Percentiles rank a stretch among this genome's conserved stretches.
phyloP scores from a whole-genome alignment of 2,797 vertebrate species.

The Protosalanx chinensis region DNA sequence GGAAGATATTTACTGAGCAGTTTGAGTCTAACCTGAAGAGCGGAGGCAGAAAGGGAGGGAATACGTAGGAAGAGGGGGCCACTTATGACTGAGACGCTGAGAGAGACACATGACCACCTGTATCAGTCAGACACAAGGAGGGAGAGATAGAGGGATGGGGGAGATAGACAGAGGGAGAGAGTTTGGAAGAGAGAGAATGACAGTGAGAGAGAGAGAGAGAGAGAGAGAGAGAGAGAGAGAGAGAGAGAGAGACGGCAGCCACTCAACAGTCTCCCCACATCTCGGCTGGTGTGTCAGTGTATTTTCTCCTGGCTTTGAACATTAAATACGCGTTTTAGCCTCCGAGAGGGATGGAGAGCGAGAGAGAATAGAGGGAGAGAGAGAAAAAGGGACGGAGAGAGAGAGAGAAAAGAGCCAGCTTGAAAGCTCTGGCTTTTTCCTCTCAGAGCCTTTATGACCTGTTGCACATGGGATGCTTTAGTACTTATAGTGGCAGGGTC shows the following conservation, averaged over 20 bases:
- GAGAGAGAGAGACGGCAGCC: slow-evolving; percentile 15
- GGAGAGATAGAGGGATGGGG: background rate
- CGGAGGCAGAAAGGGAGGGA: background rate
- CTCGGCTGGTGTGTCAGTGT: slow-evolving; percentile 18
- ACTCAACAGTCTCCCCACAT: slow-evolving; percentile 36
- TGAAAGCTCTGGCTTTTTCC: background rate
- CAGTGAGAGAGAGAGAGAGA: background rate
- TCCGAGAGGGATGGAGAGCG: slow-evolving; percentile 9
- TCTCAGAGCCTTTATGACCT: slow-evolving; percentile 18
- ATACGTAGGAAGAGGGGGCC: background rate
- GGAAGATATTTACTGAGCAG: background rate
- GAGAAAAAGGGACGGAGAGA: background rate
- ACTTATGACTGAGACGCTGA: slow-evolving; percentile 6
- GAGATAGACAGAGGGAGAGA: slow-evolving; percentile 3
- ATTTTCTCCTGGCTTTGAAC: slow-evolving; percentile 34
- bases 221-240: slow-evolving; percentile 5
- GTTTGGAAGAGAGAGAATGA: background rate
- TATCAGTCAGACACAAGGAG: slow-evolving; percentile 4
- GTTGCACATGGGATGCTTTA: slow-evolving; percentile 14
- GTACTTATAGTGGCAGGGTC: slow-evolving; percentile 1
- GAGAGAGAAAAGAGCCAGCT: background rate
- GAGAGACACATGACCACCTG: slow-evolving; percentile 33
- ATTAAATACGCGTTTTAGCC: slow-evolving; percentile 38
- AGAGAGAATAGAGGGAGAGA: slow-evolving; percentile 8
- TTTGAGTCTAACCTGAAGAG: slow-evolving; percentile 18